Conservation (phyloP, 2,888 invertebrate species). For the Megaustenia siamemsis region DNA sequence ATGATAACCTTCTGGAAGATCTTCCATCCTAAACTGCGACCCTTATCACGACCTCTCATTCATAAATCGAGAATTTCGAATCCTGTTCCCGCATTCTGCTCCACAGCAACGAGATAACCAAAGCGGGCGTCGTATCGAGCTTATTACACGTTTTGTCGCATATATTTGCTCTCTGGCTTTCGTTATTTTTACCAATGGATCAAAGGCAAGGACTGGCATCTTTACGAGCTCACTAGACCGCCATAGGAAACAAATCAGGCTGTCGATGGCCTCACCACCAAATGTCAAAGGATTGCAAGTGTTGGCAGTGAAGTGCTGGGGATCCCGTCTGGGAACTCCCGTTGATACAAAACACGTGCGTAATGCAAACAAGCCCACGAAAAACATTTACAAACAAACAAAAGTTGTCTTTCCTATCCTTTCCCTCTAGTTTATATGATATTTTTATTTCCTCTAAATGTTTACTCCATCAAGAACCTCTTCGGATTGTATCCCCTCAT, state of each 20-base stretch:
- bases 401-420: constrained; percentile 14
- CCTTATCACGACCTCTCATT: constrained; percentile 36
- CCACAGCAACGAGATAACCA: constrained; percentile 28
- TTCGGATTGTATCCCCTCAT: constrained; percentile 40
- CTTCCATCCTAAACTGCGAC: neutral
- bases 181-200: constrained; percentile 53
- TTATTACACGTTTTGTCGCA: constrained; percentile 40
- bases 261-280: constrained; percentile 31
- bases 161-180: constrained; percentile 38
- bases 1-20: constrained; percentile 25
- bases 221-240: constrained; percentile 35
- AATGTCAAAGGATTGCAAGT: constrained; percentile 53
- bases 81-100: constrained; percentile 15
- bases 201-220: constrained; percentile 42
- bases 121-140: neutral
- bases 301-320: neutral
- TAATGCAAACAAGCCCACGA: constrained; percentile 41
- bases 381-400: constrained; percentile 51
- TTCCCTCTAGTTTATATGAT: neutral
- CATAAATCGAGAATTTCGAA: constrained; percentile 43
- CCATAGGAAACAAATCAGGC: constrained; percentile 29
- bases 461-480: constrained; percentile 26
- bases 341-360: constrained; percentile 45
- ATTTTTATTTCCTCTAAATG: constrained; percentile 41
- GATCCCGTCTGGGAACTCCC: constrained; percentile 14